Evolutionary conservation across 2,888 invertebrate genomes (phyloP), one percentile per base, ranked within the genome.

Genomic region (Steinernema carpocapsae): DNA sequence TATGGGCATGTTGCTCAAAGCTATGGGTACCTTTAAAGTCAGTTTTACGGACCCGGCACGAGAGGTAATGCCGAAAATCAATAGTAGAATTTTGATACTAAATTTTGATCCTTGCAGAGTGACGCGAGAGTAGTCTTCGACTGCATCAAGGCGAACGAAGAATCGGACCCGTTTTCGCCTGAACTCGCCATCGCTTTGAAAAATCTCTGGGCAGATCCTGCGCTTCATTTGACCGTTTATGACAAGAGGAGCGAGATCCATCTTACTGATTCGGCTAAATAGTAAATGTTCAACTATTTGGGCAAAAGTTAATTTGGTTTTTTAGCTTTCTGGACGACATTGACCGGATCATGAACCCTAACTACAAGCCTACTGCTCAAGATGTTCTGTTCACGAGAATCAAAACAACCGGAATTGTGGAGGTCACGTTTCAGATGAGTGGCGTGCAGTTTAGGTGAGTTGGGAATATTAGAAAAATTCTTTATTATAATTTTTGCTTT

Each of bases 371-470:
- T 1, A 82, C 83, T 2, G 76, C 82, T 10, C 83, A 80, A 72
- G 86, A 86, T 71, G 82, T 84, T 43, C 80, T 86, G 12, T 76
- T 84, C n/a, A 83, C 84, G 1, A 72, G 86, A 71, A 84, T 83
- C 75, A 80, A 80, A 56, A 80, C 81, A 17, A 81, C 82, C 17
- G 81, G 81, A 10, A 80, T 81, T 52, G 82, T 82, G 24, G 81
- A 81, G 73, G 79, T 81, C 26, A 70, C 71, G 19, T 81, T 81
- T 71, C 45, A 75, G n/a, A 81, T 81, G 72, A 81, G 80, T 71
- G 76, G 76, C 22, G 79, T 82, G 0, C 73, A 76, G 26, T 81
- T 80, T 52, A 72, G 81, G 81, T 79, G 10, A 51, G 26, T 10
- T 56, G 12, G n/a, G n/a, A n/a, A n/a, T n/a, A n/a, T n/a, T n/a